Percentiles rank a stretch among this genome's conserved stretches.
phyloP scores from a whole-genome alignment of 2,113 vertebrate genomes.

The Hippocampus barbouri region DNA sequence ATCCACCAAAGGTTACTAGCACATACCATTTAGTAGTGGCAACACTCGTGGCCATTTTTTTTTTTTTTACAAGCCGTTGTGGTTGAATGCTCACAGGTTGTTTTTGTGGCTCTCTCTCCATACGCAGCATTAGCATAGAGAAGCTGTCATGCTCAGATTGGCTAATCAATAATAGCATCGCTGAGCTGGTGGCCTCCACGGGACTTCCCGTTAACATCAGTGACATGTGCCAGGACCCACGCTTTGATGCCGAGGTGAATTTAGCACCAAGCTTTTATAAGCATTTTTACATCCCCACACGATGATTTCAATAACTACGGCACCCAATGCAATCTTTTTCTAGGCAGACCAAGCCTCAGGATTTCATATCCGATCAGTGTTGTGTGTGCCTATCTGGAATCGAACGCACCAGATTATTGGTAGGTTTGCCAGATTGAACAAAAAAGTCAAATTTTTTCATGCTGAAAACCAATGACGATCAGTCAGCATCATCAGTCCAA shows the following conservation, averaged over 20 bases:
- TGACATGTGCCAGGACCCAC: constrained; percentile 79
- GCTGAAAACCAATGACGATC: neutral
- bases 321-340: neutral
- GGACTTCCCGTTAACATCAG: constrained; percentile 80
- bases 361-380: constrained; percentile 76
- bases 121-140: constrained; percentile 71
- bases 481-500: too few species aligned
- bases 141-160: constrained; percentile 78
- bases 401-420: constrained; percentile 79
- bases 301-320: neutral
- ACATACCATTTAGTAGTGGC: too few species aligned
- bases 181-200: constrained; percentile 78
- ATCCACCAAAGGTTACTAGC: too few species aligned
- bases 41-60: too few species aligned
- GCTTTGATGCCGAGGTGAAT: constrained; percentile 76
- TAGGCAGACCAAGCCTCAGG: constrained; percentile 78
- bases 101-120: constrained; percentile 45
- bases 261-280: neutral
- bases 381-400: constrained; percentile 81
- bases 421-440: constrained; percentile 31
- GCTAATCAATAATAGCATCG: constrained; percentile 81
- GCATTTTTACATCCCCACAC: neutral
- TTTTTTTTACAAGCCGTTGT: neutral
- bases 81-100: constrained; percentile 16
- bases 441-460: neutral